A percentile compares a stretch with the other conserved stretches of the same genome.
Conservation (phyloP, 2,113 vertebrate species). For the Sinocyclocheilus anshuiensis region DNA sequence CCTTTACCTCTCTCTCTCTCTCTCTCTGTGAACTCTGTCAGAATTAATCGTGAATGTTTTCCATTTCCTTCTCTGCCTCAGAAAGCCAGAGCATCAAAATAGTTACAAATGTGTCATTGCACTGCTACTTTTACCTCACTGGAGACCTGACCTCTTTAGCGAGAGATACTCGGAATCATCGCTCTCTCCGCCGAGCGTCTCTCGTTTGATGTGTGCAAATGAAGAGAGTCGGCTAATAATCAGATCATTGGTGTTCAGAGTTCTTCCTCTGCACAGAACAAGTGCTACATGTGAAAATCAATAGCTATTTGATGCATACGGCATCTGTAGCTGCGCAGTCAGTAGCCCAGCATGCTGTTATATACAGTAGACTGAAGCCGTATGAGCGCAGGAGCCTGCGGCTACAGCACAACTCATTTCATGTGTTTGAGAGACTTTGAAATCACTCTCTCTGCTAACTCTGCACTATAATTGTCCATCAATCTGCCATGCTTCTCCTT, state of each 20-base stretch:
- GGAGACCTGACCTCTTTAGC: conserved; percentile 62
- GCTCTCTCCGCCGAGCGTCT: conserved; percentile 31
- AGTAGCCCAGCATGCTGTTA: conserved; percentile 47
- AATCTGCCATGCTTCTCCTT: conserved; percentile 27
- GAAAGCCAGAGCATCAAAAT: conserved; percentile 51
- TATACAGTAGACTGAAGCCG: conserved; percentile 16
- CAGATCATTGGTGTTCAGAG: conserved; percentile 40
- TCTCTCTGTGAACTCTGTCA: conserved; percentile 38
- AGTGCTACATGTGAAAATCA: conserved; percentile 63
- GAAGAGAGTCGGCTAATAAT: conserved; percentile 54
- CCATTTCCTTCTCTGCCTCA: conserved; percentile 40
- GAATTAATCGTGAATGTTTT: conserved; percentile 55
- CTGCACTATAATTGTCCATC: conserved; percentile 51
- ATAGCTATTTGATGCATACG: conserved; percentile 67
- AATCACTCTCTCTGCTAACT: conserved; percentile 17
- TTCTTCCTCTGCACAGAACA: conserved; percentile 55
- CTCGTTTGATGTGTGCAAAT: conserved; percentile 46
- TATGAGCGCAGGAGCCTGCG: conserved; percentile 1
- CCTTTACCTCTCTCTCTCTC: conserved; percentile 60
- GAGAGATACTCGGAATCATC: neutral
- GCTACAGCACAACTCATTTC: conserved; percentile 44
- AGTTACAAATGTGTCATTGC: conserved; percentile 42
- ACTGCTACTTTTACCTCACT: conserved; percentile 47
- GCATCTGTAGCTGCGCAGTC: conserved; percentile 67
- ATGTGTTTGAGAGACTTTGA: conserved; percentile 33